Percentiles rank a stretch among this genome's conserved stretches.
These are phyloP conservation scores for Coelopa pilipes DNA, from an alignment of 2,888 invertebrate genomes.

Conservation along the genomic window DNA sequence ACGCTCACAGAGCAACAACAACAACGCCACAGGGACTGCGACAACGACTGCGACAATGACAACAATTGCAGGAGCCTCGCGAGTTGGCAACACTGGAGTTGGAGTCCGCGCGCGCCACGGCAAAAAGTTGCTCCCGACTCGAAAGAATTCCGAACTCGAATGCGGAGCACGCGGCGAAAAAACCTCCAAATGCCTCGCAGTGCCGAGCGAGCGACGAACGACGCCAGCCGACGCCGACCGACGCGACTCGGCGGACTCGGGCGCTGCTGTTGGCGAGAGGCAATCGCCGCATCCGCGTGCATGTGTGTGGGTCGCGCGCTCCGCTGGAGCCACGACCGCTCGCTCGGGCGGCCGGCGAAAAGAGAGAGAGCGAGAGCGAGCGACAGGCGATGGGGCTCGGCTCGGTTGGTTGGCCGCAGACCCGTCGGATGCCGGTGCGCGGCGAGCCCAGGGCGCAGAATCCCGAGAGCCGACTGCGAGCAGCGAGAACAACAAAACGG, in stretches of 20 bases:
- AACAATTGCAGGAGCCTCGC: slow-evolving; percentile 11
- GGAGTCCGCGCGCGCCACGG: slow-evolving; percentile 26
- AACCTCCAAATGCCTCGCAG: slow-evolving; percentile 62
- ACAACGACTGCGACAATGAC: slow-evolving; percentile 1
- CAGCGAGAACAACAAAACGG: too few relatives aligned
- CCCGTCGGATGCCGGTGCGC: neutral
- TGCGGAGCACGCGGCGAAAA: slow-evolving; percentile 64
- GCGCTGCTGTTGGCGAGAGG: neutral
- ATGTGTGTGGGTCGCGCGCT: slow-evolving; percentile 18
- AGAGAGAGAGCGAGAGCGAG: too few relatives aligned
- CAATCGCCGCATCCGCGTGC: neutral
- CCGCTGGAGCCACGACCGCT: neutral
- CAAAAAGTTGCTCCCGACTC: slow-evolving; percentile 66
- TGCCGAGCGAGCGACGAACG: slow-evolving; percentile 28
- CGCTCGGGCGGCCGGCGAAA: neutral
- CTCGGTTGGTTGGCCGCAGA: slow-evolving; percentile 1
- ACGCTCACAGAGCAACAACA: slow-evolving; percentile 11
- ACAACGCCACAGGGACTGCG: slow-evolving; percentile 11
- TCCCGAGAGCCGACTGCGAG: neutral
- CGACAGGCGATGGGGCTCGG: neutral
- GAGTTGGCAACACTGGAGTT: slow-evolving; percentile 28
- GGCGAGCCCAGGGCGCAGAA: neutral
- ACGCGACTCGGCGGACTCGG: slow-evolving; percentile 18
- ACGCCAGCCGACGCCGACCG: slow-evolving; percentile 30
- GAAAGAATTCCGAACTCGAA: slow-evolving; percentile 67